Conservation (phyloP, 2,797 vertebrate species). For the Apogon hyalosoma region DNA sequence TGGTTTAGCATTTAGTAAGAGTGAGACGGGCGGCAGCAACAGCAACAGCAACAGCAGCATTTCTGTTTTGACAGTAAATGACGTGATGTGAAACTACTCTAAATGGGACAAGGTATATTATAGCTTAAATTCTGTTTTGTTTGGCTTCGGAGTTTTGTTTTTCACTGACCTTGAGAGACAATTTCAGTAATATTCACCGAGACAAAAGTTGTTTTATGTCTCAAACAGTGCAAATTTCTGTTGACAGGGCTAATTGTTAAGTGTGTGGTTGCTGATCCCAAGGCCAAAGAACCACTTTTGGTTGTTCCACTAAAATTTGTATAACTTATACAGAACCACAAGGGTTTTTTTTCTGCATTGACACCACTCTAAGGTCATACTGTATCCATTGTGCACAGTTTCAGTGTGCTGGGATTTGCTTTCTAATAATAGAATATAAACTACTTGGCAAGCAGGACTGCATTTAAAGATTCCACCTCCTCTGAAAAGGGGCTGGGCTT, state of each 20-base stretch:
- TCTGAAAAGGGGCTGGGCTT: constrained; percentile 69
- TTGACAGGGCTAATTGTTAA: constrained; percentile 85
- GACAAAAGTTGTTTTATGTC: constrained; percentile 77
- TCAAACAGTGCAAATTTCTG: constrained; percentile 76
- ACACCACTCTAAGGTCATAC: constrained; percentile 65
- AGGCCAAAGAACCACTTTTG: constrained; percentile 78
- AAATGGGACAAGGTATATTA: constrained; percentile 69
- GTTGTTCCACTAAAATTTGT: constrained; percentile 74
- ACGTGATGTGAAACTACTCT: constrained; percentile 70
- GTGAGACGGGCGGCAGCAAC: constrained; percentile 62
- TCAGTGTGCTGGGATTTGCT: constrained; percentile 47
- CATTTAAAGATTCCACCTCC: constrained; percentile 80
- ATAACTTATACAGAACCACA: constrained; percentile 73
- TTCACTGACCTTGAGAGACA: constrained; percentile 68
- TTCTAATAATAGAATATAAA: constrained; percentile 80
- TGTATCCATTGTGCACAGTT: constrained; percentile 69
- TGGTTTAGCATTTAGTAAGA: constrained; percentile 69
- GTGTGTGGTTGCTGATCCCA: constrained; percentile 84
- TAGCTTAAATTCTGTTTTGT: constrained; percentile 72
- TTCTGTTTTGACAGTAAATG: constrained; percentile 76
- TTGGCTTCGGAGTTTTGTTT: constrained; percentile 73
- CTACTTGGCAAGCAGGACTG: constrained; percentile 69
- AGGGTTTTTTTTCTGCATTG: constrained; percentile 42
- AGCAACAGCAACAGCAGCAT: constrained; percentile 15
- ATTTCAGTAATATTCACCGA: constrained; percentile 74